Conservation (phyloP, 2,797 vertebrate species). For the Malacoraja senta region DNA sequence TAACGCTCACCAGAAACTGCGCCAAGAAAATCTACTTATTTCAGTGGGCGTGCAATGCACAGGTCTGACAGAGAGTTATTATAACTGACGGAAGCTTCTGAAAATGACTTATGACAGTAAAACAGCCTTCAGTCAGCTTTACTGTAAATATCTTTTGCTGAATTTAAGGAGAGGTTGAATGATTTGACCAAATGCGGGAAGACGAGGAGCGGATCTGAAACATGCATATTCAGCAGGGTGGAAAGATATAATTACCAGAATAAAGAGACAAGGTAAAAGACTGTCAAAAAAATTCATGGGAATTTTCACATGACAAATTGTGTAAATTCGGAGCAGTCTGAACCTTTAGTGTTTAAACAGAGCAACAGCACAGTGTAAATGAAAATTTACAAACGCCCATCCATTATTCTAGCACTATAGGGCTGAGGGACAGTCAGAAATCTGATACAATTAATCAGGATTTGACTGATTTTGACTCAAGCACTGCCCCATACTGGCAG, state of each 20-base stretch:
- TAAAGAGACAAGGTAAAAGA: slow-evolving; percentile 38
- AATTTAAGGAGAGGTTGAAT: slow-evolving; percentile 34
- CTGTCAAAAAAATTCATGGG: slow-evolving; percentile 27
- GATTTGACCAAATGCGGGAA: slow-evolving; percentile 35
- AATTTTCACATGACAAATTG: slow-evolving; percentile 33
- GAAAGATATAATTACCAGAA: slow-evolving; percentile 38
- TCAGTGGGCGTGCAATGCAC: not conserved
- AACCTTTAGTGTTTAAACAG: not conserved
- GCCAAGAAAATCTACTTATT: slow-evolving; percentile 10
- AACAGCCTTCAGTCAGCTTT: slow-evolving; percentile 30
- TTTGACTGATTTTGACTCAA: not conserved
- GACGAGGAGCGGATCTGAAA: slow-evolving; percentile 33
- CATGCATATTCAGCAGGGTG: slow-evolving; percentile 37
- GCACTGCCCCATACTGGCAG: not conserved
- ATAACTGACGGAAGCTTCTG: slow-evolving; percentile 30
- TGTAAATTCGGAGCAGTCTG: slow-evolving; percentile 26
- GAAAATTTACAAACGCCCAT: slow-evolving; percentile 6
- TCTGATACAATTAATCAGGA: not conserved
- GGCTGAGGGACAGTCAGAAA: not conserved
- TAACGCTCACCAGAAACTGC: slow-evolving; percentile 21
- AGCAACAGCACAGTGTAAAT: slow-evolving; percentile 24
- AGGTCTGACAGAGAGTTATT: slow-evolving; percentile 31
- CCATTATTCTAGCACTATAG: not conserved
- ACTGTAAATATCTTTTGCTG: slow-evolving; percentile 33
- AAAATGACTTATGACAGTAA: slow-evolving; percentile 34